phyloP scores from a whole-genome alignment of 2,797 vertebrate species.

The Oryzias dopingdopingensis region DNA sequence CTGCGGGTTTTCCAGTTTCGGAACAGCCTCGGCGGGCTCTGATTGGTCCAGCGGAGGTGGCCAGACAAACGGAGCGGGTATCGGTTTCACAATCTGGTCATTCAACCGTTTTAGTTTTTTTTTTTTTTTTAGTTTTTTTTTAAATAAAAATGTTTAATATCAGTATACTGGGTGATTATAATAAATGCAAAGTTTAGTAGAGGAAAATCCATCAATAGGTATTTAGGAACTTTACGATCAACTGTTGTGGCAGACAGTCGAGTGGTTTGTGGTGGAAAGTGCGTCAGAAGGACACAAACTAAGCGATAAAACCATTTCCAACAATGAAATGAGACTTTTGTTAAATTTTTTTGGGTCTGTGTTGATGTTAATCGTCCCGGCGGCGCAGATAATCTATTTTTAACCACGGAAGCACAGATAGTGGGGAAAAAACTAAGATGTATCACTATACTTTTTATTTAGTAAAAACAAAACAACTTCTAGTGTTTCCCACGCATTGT shows the following conservation, averaged over 20 bases:
- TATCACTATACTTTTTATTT: slow-evolving; percentile 27
- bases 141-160: background rate
- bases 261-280: too few relatives aligned
- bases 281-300: too few relatives aligned
- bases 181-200: background rate
- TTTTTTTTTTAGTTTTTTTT: background rate
- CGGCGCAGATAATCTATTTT: slow-evolving; percentile 40
- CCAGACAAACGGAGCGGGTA: slow-evolving; percentile 44
- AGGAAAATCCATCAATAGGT: background rate
- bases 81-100: slow-evolving; percentile 54
- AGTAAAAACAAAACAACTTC: background rate
- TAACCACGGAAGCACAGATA: slow-evolving; percentile 27
- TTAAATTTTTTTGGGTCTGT: background rate
- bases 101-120: slow-evolving; percentile 4
- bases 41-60: slow-evolving; percentile 50
- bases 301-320: background rate
- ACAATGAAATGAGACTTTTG: background rate
- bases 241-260: too few relatives aligned
- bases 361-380: slow-evolving; percentile 13
- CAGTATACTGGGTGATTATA: background rate
- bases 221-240: too few relatives aligned
- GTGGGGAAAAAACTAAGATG: slow-evolving; percentile 4
- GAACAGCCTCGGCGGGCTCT: slow-evolving; percentile 23
- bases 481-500: background rate
- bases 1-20: slow-evolving; percentile 41